These are phyloP conservation scores for Charaxes varanes DNA, from an alignment of 1,140 invertebrate species.

Conservation along the genomic window DNA sequence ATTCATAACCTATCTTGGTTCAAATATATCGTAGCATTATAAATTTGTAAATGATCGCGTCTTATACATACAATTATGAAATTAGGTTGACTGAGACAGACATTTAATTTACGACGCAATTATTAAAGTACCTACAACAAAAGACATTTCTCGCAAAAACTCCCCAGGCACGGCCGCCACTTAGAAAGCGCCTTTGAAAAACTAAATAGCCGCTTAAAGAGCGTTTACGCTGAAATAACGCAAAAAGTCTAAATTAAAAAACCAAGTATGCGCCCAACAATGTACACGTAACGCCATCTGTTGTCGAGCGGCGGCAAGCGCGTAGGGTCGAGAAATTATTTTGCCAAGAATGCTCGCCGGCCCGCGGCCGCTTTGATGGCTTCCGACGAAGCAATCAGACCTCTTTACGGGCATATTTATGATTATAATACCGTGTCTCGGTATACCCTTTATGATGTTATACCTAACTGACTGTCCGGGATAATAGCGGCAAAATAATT, in stretches of 20 bases:
- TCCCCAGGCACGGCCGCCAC: constrained; percentile 38
- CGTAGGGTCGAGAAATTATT: constrained; percentile 56
- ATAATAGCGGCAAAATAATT: constrained; percentile 57
- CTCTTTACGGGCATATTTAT: constrained; percentile 70
- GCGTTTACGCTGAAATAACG: constrained; percentile 61
- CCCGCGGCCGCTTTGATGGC: constrained; percentile 62
- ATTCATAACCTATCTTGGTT: too few relatives aligned
- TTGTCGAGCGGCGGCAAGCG: constrained; percentile 47
- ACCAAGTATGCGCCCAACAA: constrained; percentile 46
- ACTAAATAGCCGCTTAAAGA: constrained; percentile 63
- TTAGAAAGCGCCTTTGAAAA: constrained; percentile 69
- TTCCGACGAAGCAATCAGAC: constrained; percentile 72
- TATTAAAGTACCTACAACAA: constrained; percentile 58
- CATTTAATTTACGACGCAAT: constrained; percentile 56
- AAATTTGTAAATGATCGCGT: constrained; percentile 10
- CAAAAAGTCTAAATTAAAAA: constrained; percentile 48
- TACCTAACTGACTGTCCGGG: constrained; percentile 52
- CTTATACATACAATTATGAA: constrained; percentile 44
- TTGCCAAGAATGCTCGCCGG: constrained; percentile 48
- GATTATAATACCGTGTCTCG: constrained; percentile 69
- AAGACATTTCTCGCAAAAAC: constrained; percentile 52
- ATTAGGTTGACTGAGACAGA: constrained; percentile 42
- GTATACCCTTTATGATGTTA: constrained; percentile 70
- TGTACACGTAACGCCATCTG: constrained; percentile 63
- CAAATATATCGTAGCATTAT: too few relatives aligned